Evolutionary conservation across 2,113 vertebrate genomes (phyloP), one percentile per base, ranked within the genome.

Genomic region (Chinchilla lanigera): DNA sequence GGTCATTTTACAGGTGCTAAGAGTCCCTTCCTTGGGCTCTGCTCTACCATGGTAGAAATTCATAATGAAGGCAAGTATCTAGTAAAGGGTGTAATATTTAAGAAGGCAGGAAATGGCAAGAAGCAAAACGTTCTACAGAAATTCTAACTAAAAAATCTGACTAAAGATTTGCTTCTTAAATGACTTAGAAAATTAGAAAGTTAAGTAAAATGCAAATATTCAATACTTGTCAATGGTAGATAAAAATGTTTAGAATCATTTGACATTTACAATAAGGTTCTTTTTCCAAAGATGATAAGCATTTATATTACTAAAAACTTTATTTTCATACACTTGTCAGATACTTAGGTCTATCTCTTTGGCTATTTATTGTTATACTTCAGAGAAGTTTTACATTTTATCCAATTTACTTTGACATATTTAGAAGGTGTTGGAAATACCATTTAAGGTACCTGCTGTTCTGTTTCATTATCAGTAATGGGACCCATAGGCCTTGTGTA

Each of bases 321-420:
- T 52, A 61, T 78, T 52, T 63, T 52, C 44, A 56, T n/a, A 56
- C 6, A 26, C 4, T 85, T 80, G 1, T 16, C 26, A 86, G 63
- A 52, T 38, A 47, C 20, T 94, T 58, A 58, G 22, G 8, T 56
- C 1, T 69, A 61, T 61, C 30, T 33, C 84, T 96, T 93, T 47
- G n/a, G 77, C 35, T 93, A 58, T 44, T 80, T 56, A 86, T 28
- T 93, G 10, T 38, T 80, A 9, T 73, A 73, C 26, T 90, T 88
- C 38, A 78, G 41, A 71, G 33, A 61, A 67, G 41, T 84, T 83
- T 63, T n/a, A 44, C 5, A 44, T 85, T 88, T 80, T 56, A 91
- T 89, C 41, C 28, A 52, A 5, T 87, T 60, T 78, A 80, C 47
- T 84, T 85, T 91, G 77, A 89, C 54, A 90, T 69, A 86, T 85